Conservation (phyloP, 2,113 vertebrate genomes). For the Sporophila hypoxantha region DNA sequence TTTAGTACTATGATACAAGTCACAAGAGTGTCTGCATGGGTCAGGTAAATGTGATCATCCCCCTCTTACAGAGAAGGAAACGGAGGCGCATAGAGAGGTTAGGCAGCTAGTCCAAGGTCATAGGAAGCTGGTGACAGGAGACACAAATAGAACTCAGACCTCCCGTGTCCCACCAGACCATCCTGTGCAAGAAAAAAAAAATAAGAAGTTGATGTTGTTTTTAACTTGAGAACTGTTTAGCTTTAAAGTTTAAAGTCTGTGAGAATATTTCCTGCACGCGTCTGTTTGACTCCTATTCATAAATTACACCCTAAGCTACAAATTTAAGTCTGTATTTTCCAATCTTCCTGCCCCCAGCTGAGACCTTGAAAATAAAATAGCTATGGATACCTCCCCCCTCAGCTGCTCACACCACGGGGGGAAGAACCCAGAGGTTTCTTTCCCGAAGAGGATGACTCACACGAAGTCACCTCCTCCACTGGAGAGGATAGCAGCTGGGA, state of each 20-base stretch:
- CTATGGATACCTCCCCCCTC: not conserved
- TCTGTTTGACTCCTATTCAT: not conserved
- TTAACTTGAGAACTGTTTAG: slow-evolving; percentile 43
- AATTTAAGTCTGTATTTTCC: slow-evolving; percentile 13
- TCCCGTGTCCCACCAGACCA: slow-evolving; percentile 36
- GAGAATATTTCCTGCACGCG: slow-evolving; percentile 32
- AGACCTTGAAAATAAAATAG: slow-evolving; percentile 20
- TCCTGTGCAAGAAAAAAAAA: slow-evolving; percentile 38
- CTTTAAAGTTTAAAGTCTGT: slow-evolving; percentile 23
- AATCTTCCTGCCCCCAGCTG: slow-evolving; percentile 29
- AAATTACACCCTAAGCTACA: not conserved
- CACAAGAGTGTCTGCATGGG: not conserved
- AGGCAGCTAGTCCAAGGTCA: slow-evolving; percentile 13
- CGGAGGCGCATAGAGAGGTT: not conserved
- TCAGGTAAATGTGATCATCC: not conserved
- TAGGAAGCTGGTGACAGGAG: slow-evolving; percentile 45
- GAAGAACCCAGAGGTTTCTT: slow-evolving; percentile 14
- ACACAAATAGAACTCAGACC: slow-evolving; percentile 32
- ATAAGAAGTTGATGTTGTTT: slow-evolving; percentile 21
- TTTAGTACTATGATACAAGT: not conserved
- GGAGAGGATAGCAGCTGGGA: slow-evolving; percentile 38
- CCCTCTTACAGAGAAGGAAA: slow-evolving; percentile 8
- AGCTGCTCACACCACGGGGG: not conserved
- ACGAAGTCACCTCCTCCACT: slow-evolving; percentile 3
- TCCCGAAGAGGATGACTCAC: slow-evolving; percentile 32